phyloP scores from a whole-genome alignment of 2,888 invertebrate species.

The Pheosia gnoma region DNA sequence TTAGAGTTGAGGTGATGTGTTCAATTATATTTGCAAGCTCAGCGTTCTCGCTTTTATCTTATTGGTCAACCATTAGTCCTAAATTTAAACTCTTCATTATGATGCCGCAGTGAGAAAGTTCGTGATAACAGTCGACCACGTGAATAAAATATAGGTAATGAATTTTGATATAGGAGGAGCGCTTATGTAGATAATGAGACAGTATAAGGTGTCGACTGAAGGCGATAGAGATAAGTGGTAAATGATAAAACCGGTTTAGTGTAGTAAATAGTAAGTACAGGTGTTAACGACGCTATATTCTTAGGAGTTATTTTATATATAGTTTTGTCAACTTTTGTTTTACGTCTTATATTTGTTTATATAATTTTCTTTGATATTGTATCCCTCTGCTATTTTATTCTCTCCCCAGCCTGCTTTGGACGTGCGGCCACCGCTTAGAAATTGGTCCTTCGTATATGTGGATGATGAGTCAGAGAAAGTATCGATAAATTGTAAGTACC shows the following conservation, averaged over 20 bases:
- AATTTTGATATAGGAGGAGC: conserved; percentile 72
- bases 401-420: no score
- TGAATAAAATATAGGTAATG: conserved; percentile 79
- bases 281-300: neutral
- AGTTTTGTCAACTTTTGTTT: no score
- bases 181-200: conserved; percentile 46
- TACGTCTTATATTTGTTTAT: no score
- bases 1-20: conserved; percentile 36
- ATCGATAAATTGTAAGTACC: no score
- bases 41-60: conserved; percentile 82
- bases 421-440: no score
- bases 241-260: neutral
- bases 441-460: no score
- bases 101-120: conserved; percentile 80
- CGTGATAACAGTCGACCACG: conserved; percentile 71
- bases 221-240: neutral
- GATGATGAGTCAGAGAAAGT: no score
- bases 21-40: conserved; percentile 50
- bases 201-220: neutral
- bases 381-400: no score
- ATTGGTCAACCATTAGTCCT: conserved; percentile 83
- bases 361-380: no score
- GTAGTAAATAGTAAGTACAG: neutral
- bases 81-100: conserved; percentile 84
- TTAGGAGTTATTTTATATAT: no score